Evolutionary conservation across 2,797 vertebrate species (phyloP).

Genomic region (Remorina albescens): DNA sequence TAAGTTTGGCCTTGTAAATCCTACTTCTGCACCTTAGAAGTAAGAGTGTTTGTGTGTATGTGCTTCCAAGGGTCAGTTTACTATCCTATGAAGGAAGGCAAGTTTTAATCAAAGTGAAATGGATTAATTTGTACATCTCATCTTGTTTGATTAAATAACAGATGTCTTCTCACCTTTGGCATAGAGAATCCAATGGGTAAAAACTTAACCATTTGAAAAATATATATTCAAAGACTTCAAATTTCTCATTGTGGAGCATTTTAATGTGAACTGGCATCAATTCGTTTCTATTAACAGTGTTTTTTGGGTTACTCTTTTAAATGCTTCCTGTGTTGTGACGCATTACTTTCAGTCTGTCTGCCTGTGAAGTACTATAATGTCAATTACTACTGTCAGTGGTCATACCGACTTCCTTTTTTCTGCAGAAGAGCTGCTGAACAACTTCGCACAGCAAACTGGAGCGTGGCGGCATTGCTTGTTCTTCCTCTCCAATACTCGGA

Average conservation of each 20-base stretch:
- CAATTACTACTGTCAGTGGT: constrained; percentile 35
- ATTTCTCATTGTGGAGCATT: background rate
- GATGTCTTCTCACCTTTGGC: background rate
- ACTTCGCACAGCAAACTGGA: constrained; percentile 97
- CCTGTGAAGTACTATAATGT: constrained; percentile 19
- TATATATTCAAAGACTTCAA: background rate
- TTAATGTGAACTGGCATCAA: background rate
- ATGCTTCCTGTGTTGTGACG: constrained; percentile 63
- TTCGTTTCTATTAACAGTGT: constrained; percentile 13
- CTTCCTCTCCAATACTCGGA: constrained; percentile 96
- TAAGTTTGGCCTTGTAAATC: constrained; percentile 71
- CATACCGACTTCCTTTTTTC: constrained; percentile 74
- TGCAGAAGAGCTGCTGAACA: constrained; percentile 97
- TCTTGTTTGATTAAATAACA: background rate
- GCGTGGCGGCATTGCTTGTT: constrained; percentile 98
- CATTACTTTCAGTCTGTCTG: constrained; percentile 47
- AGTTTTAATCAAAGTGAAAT: constrained; percentile 2
- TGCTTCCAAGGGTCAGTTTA: background rate
- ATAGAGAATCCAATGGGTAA: too few species aligned
- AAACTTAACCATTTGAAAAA: too few species aligned
- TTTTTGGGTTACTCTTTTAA: constrained; percentile 12
- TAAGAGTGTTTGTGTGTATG: constrained; percentile 7
- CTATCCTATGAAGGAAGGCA: background rate
- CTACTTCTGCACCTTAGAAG: background rate
- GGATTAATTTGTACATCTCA: background rate